Conservation (phyloP, 1,140 invertebrate genomes). For the Oryctes rhinoceros region DNA sequence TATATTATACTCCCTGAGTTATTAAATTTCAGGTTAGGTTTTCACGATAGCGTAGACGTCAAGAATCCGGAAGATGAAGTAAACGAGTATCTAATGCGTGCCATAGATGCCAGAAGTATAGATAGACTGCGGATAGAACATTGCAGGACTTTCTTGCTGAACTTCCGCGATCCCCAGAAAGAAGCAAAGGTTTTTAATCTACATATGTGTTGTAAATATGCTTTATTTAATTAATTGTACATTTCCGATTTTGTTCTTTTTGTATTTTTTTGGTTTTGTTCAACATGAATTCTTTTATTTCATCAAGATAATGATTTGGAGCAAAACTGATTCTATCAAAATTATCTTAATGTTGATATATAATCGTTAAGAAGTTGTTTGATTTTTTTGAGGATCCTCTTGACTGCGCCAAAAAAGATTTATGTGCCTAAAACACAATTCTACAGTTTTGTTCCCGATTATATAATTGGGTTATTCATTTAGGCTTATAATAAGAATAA, state of each 20-base stretch:
- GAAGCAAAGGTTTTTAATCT: conserved; percentile 76
- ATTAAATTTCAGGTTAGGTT: conserved; percentile 65
- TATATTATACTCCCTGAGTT: no score
- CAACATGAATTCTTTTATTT: neutral
- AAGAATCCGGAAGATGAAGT: conserved; percentile 91
- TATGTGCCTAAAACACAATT: no score
- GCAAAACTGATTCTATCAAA: neutral
- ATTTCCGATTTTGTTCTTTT: conserved; percentile 29
- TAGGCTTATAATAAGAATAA: no score
- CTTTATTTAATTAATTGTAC: conserved; percentile 39
- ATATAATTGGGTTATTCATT: no score
- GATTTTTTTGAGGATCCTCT: no score
- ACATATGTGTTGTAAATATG: conserved; percentile 43
- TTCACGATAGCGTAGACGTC: conserved; percentile 66
- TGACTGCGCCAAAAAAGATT: no score
- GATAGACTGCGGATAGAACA: conserved; percentile 86
- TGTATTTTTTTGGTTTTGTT: conserved; percentile 1
- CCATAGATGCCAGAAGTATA: conserved; percentile 93
- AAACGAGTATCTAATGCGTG: conserved; percentile 92
- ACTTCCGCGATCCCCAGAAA: conserved; percentile 78
- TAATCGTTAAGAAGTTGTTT: no score
- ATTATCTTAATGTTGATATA: no score
- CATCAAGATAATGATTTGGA: neutral
- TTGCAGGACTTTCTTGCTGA: conserved; percentile 81
- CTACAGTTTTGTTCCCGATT: no score